Conservation (phyloP, 2,888 invertebrate genomes). For the Phasia obesa region DNA sequence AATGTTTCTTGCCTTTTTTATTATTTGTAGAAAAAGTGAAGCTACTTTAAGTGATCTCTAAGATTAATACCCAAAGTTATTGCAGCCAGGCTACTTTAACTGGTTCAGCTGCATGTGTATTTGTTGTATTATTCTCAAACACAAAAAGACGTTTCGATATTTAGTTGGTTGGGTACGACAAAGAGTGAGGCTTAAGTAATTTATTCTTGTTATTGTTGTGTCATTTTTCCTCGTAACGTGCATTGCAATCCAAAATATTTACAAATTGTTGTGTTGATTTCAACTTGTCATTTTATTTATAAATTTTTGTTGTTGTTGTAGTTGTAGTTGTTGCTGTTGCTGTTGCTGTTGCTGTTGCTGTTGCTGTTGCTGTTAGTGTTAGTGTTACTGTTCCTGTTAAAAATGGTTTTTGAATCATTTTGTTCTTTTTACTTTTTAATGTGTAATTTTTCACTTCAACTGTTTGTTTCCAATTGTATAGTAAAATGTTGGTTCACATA, state of each 20-base stretch:
- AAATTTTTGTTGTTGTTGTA: constrained; percentile 48
- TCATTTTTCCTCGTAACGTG: constrained; percentile 48
- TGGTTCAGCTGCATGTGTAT: not conserved
- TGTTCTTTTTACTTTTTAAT: constrained; percentile 13
- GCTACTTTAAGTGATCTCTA: too few species aligned
- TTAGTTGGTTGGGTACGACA: not conserved
- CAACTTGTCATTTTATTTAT: constrained; percentile 69
- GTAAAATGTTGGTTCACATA: not conserved
- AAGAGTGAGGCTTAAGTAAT: constrained; percentile 20
- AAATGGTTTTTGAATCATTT: constrained; percentile 10
- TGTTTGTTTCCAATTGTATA: constrained; percentile 45
- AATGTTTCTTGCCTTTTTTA: not conserved
- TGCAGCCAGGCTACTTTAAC: not conserved
- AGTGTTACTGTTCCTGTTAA: constrained; percentile 35
- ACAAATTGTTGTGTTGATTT: constrained; percentile 70
- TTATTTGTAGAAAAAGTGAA: too few species aligned
- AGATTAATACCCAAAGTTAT: constrained; percentile 10
- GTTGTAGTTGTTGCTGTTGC: constrained; percentile 12
- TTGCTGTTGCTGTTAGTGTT: constrained; percentile 12
- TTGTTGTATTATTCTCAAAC: not conserved
- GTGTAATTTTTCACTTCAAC: constrained; percentile 36
- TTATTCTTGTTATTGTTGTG: constrained; percentile 29
- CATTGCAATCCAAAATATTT: constrained; percentile 60
- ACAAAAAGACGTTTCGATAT: not conserved
- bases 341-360: constrained; percentile 28